A percentile compares a stretch with the other conserved stretches of the same genome.
phyloP scores from a whole-genome alignment of 2,113 vertebrate genomes.

The Pangasianodon hypophthalmus region DNA sequence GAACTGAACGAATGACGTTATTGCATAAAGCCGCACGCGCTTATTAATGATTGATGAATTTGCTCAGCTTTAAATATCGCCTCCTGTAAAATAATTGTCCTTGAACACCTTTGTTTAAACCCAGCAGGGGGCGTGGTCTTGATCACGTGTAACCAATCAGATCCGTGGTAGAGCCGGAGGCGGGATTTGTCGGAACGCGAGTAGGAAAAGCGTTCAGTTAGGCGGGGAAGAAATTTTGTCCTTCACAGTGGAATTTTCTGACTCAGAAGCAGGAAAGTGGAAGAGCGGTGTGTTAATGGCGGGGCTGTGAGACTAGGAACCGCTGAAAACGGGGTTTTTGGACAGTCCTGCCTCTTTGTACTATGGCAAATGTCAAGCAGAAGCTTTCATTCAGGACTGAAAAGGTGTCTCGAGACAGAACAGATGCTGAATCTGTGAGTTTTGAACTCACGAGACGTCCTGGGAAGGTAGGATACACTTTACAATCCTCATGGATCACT shows the following conservation, averaged over 20 bases:
- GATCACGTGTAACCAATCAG: constrained; percentile 6
- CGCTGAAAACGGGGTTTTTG: background rate
- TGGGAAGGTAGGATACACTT: constrained; percentile 21
- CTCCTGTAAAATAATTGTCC: background rate
- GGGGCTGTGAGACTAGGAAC: background rate
- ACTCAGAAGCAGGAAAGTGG: constrained; percentile 38
- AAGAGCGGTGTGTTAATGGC: background rate
- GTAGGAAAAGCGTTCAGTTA: background rate
- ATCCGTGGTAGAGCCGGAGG: background rate
- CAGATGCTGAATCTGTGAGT: constrained; percentile 57
- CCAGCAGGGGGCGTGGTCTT: background rate
- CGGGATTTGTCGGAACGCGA: background rate
- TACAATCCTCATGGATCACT: background rate
- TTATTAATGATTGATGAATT: background rate
- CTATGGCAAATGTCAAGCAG: constrained; percentile 25
- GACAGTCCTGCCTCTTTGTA: background rate
- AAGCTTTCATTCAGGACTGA: constrained; percentile 3
- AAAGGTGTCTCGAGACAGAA: background rate
- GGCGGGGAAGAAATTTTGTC: constrained; percentile 49
- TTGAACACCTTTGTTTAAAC: background rate
- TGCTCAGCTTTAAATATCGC: background rate
- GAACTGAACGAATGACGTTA: background rate
- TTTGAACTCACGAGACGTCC: constrained; percentile 45
- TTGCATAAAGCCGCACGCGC: background rate
- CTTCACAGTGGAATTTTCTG: constrained; percentile 58